Base-by-base conservation (phyloP, 2,888 invertebrate genomes). In the Latrodectus hesperus region DNA sequence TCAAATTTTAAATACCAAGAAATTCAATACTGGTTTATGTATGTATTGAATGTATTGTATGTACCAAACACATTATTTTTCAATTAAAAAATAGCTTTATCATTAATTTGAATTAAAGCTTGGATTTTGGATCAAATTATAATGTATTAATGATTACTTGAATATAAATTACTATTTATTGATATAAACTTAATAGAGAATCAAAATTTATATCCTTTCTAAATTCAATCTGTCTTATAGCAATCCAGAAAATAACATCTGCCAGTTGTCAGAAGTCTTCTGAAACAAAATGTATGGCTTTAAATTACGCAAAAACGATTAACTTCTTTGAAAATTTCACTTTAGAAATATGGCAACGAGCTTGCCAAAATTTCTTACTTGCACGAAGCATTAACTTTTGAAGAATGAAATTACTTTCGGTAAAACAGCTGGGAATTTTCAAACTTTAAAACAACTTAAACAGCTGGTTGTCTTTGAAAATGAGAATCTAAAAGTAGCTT, bases 331-430 rank as follows among this genome's bases (percentile, higher is more conserved):
- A 17, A 49, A 70, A 12, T 79, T 79, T 79, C 53, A 70, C 26
- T 78, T 70, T 55, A 52, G 22, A 16, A 38, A 22, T 9, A 26
- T 3, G 22, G 71, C 49, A 71, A 49, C 71, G 26, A 38, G n/a
- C 26, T 16, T 53, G 68, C n/a, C 11, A 53, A 53, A 38, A 53
- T 71, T 71, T 71, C 79, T 22, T 26, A 22, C 53, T 60, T 26
- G 16, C 26, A 11, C 11, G 26, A 16, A 38, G 22, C 64, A 51
- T 52, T 67, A 71, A 16, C 52, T 52, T 53, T 51, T n/a, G 51
- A 75, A 79, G 68, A 84, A 74, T 67, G 78, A 79, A 76, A 84
- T 84, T 84, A 68, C 70, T 55, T 51, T 26, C 51, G 65, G 72
- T 51, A 52, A 22, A 70, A 49, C 75, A 75, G 75, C 75, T 75